phyloP scores from a whole-genome alignment of 2,888 invertebrate species.

The Erpobdella octoculata region DNA sequence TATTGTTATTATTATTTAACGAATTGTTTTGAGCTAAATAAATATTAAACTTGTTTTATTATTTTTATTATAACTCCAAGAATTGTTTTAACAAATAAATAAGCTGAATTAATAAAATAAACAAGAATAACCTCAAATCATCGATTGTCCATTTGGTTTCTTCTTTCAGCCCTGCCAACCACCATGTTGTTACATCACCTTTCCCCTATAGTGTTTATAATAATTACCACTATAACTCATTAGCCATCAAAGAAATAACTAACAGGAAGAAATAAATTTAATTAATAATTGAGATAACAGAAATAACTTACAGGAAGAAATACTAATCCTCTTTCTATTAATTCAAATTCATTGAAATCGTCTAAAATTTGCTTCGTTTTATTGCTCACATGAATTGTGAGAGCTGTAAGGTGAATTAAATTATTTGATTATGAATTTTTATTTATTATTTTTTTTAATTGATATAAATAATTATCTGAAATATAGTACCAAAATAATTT shows the following conservation, averaged over 20 bases:
- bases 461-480: no score
- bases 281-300: neutral
- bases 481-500: neutral
- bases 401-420: conserved; percentile 5
- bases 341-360: conserved; percentile 5
- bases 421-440: neutral
- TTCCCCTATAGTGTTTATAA: conserved; percentile 37
- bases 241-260: neutral
- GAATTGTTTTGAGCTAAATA: no score
- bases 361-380: conserved; percentile 8
- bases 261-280: conserved; percentile 11
- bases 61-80: no score
- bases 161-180: conserved; percentile 33
- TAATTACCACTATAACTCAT: conserved; percentile 4
- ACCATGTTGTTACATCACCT: conserved; percentile 40
- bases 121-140: no score
- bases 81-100: no score
- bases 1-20: no score
- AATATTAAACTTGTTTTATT: no score
- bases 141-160: neutral
- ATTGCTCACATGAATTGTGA: conserved; percentile 4
- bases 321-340: conserved; percentile 10
- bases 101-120: no score
- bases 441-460: no score
- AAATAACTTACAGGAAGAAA: neutral